These are phyloP conservation scores for Bovichtus diacanthus DNA, from an alignment of 2,797 vertebrate genomes.

Conservation along the genomic window DNA sequence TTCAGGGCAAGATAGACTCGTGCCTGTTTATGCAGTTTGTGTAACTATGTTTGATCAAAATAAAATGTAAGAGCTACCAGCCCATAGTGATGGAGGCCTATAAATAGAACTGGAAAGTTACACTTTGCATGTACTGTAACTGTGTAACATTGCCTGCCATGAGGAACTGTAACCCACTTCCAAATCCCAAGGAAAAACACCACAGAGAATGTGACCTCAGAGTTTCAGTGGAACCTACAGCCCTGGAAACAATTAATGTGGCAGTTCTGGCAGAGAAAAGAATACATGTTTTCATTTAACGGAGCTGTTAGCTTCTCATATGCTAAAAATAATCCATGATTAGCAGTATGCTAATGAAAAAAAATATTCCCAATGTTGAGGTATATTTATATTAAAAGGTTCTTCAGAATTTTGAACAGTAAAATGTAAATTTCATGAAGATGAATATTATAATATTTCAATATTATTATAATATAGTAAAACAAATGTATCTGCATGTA, in stretches of 20 bases:
- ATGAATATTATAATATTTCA: no score
- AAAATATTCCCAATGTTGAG: neutral
- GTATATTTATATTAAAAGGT: neutral
- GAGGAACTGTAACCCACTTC: neutral
- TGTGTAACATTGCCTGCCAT: neutral
- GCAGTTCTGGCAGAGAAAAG: constrained; percentile 16
- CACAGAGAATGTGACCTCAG: constrained; percentile 21
- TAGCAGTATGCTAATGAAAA: neutral
- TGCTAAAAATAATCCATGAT: neutral
- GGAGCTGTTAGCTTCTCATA: constrained; percentile 3
- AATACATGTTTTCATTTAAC: constrained; percentile 25
- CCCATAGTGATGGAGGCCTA: neutral
- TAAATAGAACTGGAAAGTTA: neutral
- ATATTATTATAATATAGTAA: no score
- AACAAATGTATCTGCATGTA: no score
- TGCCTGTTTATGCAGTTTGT: neutral
- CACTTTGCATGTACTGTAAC: neutral
- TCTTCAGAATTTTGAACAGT: neutral
- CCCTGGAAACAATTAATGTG: constrained; percentile 49
- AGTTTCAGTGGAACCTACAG: constrained; percentile 31
- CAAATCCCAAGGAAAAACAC: neutral
- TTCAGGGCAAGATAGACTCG: neutral
- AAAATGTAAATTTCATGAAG: neutral
- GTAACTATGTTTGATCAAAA: neutral
- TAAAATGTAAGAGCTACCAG: neutral